Conservation (phyloP, 2,797 vertebrate species). For the Todus mexicanus region DNA sequence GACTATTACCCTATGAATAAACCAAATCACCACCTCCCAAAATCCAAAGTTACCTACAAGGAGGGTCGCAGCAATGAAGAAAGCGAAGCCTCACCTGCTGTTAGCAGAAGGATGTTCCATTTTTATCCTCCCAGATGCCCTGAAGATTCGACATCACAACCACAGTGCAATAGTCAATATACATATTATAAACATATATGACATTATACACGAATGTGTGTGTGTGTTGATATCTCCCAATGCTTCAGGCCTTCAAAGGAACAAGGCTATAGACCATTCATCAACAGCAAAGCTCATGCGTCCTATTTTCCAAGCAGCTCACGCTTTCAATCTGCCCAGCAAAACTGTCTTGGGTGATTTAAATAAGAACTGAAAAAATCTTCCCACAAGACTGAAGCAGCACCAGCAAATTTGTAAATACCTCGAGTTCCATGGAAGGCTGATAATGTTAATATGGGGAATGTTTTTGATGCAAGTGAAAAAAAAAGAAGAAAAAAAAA, state of each 20-base stretch:
- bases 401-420: constrained; percentile 1
- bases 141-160: neutral
- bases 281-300: neutral
- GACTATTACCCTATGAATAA: neutral
- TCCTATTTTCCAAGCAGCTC: neutral
- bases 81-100: neutral
- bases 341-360: neutral
- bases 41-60: neutral
- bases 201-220: neutral
- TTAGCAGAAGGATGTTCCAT: neutral
- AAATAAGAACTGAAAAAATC: constrained; percentile 31
- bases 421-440: neutral
- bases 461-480: constrained; percentile 8
- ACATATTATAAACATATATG: no score
- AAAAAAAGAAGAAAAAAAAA: constrained; percentile 28
- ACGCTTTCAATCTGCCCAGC: neutral
- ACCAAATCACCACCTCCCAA: neutral
- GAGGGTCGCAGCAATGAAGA: neutral
- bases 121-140: neutral
- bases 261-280: neutral
- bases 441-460: constrained; percentile 4
- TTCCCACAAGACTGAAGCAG: neutral
- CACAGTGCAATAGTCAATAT: neutral
- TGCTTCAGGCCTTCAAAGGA: neutral
- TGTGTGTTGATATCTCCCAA: neutral